A percentile compares a stretch with the other conserved stretches of the same genome.
phyloP scores from a whole-genome alignment of 2,888 invertebrate genomes.

The Idaea dimidiata region DNA sequence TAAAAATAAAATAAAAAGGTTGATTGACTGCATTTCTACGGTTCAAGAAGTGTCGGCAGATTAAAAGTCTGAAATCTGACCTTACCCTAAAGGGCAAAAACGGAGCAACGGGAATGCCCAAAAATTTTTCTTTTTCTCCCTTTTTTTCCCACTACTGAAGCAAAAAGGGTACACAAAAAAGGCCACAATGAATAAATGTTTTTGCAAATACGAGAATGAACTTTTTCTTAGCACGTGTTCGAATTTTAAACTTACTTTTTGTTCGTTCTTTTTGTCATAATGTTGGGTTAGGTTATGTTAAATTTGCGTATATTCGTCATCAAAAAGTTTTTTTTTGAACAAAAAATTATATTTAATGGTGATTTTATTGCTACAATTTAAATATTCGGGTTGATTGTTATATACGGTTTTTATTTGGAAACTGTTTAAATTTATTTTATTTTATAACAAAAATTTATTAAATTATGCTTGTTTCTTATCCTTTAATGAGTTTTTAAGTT shows the following conservation, averaged over 20 bases:
- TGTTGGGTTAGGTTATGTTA: conserved; percentile 39
- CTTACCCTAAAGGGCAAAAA: conserved; percentile 55
- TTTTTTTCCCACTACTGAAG: conserved; percentile 59
- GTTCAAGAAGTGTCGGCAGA: background rate
- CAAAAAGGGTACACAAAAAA: conserved; percentile 66
- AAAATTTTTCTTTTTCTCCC: conserved; percentile 50
- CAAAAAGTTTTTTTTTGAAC: background rate
- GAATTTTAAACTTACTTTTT: conserved; percentile 67
- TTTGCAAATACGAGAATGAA: conserved; percentile 67
- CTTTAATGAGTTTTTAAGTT: too few relatives aligned
- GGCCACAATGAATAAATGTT: conserved; percentile 66
- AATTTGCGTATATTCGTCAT: conserved; percentile 6
- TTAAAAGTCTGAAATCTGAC: background rate
- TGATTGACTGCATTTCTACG: background rate
- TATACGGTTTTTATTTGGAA: background rate
- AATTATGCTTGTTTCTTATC: too few relatives aligned
- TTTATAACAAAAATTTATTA: too few relatives aligned
- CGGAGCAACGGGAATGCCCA: conserved; percentile 51
- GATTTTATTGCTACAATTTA: background rate
- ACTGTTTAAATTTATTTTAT: background rate
- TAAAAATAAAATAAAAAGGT: conserved; percentile 13
- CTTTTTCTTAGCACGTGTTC: conserved; percentile 74
- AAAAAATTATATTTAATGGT: background rate
- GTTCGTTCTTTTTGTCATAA: conserved; percentile 46
- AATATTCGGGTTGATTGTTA: background rate